These are phyloP conservation scores for Saturnia japonica DNA, from an alignment of 2,888 invertebrate species.

Conservation along the genomic window DNA sequence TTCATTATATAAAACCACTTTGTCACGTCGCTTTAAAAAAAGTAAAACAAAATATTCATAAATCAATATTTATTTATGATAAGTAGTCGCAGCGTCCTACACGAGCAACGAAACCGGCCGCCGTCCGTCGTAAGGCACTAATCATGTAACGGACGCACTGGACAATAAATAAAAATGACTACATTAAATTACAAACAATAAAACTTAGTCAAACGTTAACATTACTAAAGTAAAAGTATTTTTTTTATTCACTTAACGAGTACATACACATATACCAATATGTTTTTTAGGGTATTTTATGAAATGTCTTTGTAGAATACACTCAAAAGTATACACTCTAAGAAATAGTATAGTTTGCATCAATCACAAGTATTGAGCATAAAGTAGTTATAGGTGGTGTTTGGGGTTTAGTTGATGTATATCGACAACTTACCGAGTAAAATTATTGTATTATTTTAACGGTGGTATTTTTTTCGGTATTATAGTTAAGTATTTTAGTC, in stretches of 20 bases:
- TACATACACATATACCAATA: not conserved
- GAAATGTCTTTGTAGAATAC: not conserved
- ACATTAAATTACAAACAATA: slow-evolving; percentile 30
- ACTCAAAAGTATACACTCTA: not conserved
- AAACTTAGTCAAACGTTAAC: slow-evolving; percentile 28
- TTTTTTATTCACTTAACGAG: slow-evolving; percentile 15
- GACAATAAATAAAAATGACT: slow-evolving; percentile 32
- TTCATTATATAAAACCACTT: no score
- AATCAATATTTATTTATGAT: slow-evolving; percentile 54
- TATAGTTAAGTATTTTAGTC: not conserved
- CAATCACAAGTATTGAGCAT: not conserved
- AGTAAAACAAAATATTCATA: slow-evolving; percentile 39
- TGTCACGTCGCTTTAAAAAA: not conserved
- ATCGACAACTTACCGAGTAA: no score
- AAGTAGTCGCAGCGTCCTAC: slow-evolving; percentile 62
- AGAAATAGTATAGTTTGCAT: not conserved
- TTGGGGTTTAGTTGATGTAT: not conserved
- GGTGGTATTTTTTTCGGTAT: not conserved
- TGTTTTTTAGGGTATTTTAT: not conserved
- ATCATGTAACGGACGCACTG: slow-evolving; percentile 65
- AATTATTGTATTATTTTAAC: not conserved
- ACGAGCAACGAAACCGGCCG: slow-evolving; percentile 73
- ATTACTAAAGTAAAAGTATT: slow-evolving; percentile 58
- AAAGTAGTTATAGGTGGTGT: not conserved
- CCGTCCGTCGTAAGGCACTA: slow-evolving; percentile 77